These are phyloP conservation scores for Raja brachyura DNA, from an alignment of 2,113 vertebrate species.

Conservation along the genomic window DNA sequence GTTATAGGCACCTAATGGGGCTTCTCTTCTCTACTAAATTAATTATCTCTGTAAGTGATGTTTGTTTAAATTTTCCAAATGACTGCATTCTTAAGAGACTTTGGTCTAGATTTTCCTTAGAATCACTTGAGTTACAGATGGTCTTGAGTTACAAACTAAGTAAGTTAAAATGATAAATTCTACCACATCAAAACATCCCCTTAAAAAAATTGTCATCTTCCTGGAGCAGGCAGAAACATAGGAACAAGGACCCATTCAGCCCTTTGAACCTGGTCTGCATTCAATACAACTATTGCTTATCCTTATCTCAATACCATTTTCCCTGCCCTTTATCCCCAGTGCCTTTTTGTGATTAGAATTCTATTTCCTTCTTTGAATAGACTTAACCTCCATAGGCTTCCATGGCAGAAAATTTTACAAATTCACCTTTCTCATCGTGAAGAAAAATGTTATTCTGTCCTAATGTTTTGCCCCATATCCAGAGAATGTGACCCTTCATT, in stretches of 20 bases:
- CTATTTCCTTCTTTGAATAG: neutral
- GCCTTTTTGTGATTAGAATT: no score
- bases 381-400: neutral
- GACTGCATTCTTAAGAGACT: conserved; percentile 29
- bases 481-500: neutral
- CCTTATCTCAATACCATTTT: no score
- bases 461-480: neutral
- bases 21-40: conserved; percentile 6
- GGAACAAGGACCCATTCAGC: neutral
- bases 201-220: neutral
- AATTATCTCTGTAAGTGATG: conserved; percentile 34
- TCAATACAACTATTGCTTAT: no score
- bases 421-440: neutral
- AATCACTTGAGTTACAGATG: neutral
- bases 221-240: neutral
- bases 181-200: neutral
- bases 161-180: neutral
- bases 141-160: neutral
- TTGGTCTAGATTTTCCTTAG: neutral
- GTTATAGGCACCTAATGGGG: neutral
- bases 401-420: neutral
- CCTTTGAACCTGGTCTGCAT: no score
- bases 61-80: conserved; percentile 33
- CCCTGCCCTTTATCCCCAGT: neutral
- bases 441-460: neutral